Base-by-base conservation (phyloP, 2,797 vertebrate genomes). In the Sebastiscus tertius region DNA sequence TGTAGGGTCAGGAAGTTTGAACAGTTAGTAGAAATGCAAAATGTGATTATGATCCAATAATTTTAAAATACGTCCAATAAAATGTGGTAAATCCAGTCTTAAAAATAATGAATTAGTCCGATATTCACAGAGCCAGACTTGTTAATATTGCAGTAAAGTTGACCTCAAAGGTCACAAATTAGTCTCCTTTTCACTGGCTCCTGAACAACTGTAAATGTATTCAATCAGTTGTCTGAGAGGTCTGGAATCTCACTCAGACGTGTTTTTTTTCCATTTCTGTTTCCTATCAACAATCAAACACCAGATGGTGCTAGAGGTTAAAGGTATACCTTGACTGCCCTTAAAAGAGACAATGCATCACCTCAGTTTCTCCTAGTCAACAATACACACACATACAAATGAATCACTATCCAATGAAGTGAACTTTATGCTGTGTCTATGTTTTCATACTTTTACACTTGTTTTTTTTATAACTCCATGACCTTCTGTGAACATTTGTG, bases 301-400 rank as follows among this genome's bases (percentile, higher is more conserved):
- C 72, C 16, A 90, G 90, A 71, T 77, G 91, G 90, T 31, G 85
- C 76, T 67, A 80, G 54, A 87, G 83, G 26, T 42, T 73, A 58
- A 79, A 59, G 14, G 42, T 61, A 22, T 1, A 13, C 11, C 5
- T 12, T 16, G 0, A 22, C 31, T 58, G 8, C 4, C 29, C 9
- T 5, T 33, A 14, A 16, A 64, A 54, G 18, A 73, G 20, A 9
- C 14, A 54, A 18, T 1, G 4, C 20, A 52, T 12, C 8, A 5
- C 49, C 6, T 18, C n/a, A 58, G 6, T 20, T 13, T 14, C 11
- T 1, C 8, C 0, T 4, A 16, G 14, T 6, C 22, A 65, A 34
- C 16, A 29, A 12, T 12, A 29, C 6, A 29, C 33, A 52, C 20
- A 52, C 6, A 34, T 10, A 34, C 34, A 49, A 65, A 22, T 70